Base-by-base conservation (phyloP, 2,797 vertebrate species). In the Typhlichthys subterraneus region DNA sequence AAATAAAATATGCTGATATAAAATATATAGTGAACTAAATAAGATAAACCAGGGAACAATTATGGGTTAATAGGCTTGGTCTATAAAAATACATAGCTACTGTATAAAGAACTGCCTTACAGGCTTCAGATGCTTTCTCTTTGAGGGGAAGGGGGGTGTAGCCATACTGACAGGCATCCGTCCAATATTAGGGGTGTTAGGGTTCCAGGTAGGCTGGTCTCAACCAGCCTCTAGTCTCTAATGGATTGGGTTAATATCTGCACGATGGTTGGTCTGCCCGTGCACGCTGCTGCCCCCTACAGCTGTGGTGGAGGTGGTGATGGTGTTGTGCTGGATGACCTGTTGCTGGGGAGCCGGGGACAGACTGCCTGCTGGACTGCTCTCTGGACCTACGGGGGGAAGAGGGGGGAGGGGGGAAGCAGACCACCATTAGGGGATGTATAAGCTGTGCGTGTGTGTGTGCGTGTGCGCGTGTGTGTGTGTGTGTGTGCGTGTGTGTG, bases 321-420 rank as follows among this genome's bases (percentile, higher is more conserved):
- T 97, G 93, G 96, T 99, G 91, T 98, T 98, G 94, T 99, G 97
- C 92, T 99, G 98, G 88, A 99, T 99, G 92, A 99, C 96, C 86
- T 98, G 98, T 87, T 99, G 97, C 91, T 99, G 98, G 66, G 96
- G 95, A 86, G 92, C 93, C 49, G 96, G 94, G 61, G 90, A 87
- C 0, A 97, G 98, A 77, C 98, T 99, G 17, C 92, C 92, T 0
- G 96, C 95, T 60, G 96, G 97, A 77, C 98, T 99, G 86, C 95
- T 99, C 85, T 99, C 98, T 0, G 98, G 97, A 96, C 98, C 98
- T 99, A 89, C 66, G n/a, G 45, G 52, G 82, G 31, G 82, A 64
- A 83, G 12, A 82, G 61, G 23, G 23, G 23, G 71, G 82, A 85
- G n/a, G 42, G 52, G 82, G 31, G 82, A 64, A 83, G 12, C 59